A percentile compares a stretch with the other conserved stretches of the same genome.
These are phyloP conservation scores for Apocheima hispidaria DNA, from an alignment of 2,888 invertebrate species.

Conservation along the genomic window DNA sequence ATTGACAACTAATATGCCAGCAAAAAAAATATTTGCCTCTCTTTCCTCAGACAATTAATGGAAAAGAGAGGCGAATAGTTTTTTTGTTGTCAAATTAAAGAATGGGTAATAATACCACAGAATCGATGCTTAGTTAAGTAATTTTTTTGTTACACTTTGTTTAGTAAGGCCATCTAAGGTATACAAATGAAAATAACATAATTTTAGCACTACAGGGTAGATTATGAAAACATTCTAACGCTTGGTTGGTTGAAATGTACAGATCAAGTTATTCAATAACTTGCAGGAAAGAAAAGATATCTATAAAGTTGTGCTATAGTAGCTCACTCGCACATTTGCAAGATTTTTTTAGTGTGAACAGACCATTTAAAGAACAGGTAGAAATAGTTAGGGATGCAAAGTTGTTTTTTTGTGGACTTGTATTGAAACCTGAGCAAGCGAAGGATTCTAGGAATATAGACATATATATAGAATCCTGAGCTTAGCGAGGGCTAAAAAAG, in stretches of 20 bases:
- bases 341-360: too few species aligned
- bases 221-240: not conserved
- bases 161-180: not conserved
- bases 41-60: not conserved
- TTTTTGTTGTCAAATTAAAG: not conserved
- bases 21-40: not conserved
- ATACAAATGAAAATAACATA: not conserved
- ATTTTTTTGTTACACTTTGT: not conserved
- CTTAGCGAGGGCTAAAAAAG: too few species aligned
- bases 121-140: not conserved
- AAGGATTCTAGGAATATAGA: too few species aligned
- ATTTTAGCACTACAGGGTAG: not conserved
- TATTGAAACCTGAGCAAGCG: too few species aligned
- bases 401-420: too few species aligned
- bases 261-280: not conserved
- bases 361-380: too few species aligned
- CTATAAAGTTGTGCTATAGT: too few species aligned
- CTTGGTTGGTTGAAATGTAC: not conserved
- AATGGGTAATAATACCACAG: not conserved
- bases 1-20: not conserved
- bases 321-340: too few species aligned
- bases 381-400: too few species aligned
- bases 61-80: too few species aligned
- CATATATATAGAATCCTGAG: too few species aligned
- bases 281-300: too few species aligned